Conservation (phyloP, 2,888 invertebrate genomes). For the Myopa testacea region DNA sequence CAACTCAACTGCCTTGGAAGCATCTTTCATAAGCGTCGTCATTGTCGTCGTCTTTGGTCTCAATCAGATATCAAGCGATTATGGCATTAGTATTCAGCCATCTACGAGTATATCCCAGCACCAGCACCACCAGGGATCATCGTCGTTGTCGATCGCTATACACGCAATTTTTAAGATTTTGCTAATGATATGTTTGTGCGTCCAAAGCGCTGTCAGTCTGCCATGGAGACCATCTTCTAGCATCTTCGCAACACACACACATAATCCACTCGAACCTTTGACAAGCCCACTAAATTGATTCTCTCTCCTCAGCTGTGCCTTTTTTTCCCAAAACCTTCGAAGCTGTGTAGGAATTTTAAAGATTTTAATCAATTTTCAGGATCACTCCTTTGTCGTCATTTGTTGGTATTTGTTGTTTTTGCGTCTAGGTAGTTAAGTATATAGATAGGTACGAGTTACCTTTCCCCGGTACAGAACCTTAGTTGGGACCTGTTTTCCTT, state of each 20-base stretch:
- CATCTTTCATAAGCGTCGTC: conserved; percentile 11
- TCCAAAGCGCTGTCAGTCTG: not conserved
- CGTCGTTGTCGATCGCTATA: conserved; percentile 13
- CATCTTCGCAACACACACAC: not conserved
- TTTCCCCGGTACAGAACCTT: not conserved
- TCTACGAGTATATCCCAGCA: not conserved
- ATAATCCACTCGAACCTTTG: conserved; percentile 48
- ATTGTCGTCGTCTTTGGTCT: not conserved
- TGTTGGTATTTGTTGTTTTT: conserved; percentile 11
- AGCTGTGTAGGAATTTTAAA: conserved; percentile 18
- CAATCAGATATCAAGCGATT: conserved; percentile 35
- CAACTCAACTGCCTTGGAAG: not conserved
- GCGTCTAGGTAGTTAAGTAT: not conserved
- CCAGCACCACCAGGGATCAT: not conserved
- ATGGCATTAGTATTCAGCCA: conserved; percentile 17
- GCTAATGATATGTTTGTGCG: conserved; percentile 33
- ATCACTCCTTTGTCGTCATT: conserved; percentile 50
- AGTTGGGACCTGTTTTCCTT: conserved; percentile 21
- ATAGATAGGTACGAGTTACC: conserved; percentile 8
- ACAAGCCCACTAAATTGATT: conserved; percentile 49
- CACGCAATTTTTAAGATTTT: conserved; percentile 29
- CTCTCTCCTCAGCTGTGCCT: not conserved
- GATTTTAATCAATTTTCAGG: conserved; percentile 53
- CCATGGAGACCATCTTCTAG: not conserved
- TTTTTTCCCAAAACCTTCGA: not conserved